Evolutionary conservation across 2,888 invertebrate species (phyloP).

Genomic region (Hyles lineata): DNA sequence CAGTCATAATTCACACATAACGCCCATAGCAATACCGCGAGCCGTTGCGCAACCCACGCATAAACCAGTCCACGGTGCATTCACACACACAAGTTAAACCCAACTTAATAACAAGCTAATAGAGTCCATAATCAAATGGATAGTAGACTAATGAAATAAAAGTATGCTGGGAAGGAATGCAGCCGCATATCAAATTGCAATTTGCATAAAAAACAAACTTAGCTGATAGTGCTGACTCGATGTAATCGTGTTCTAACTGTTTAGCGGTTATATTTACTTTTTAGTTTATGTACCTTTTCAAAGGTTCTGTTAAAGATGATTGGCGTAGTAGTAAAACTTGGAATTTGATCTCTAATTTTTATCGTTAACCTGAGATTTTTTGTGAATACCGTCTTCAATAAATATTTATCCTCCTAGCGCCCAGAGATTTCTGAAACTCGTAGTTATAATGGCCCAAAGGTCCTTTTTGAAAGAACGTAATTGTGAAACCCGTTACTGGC

Average conservation of each 20-base stretch:
- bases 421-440: too few species aligned
- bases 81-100: neutral
- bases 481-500: too few species aligned
- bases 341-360: too few species aligned
- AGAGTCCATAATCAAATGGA: neutral
- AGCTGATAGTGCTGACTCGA: neutral
- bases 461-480: too few species aligned
- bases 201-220: conserved; percentile 21
- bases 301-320: too few species aligned
- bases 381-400: too few species aligned
- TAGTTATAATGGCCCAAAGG: too few species aligned
- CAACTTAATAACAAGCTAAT: neutral
- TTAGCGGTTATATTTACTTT: neutral
- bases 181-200: conserved; percentile 24
- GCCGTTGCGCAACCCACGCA: conserved; percentile 17
- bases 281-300: too few species aligned
- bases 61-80: conserved; percentile 18
- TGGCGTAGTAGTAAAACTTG: too few species aligned
- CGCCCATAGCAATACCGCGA: conserved; percentile 8
- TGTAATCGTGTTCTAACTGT: conserved; percentile 8
- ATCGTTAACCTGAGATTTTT: too few species aligned
- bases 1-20: conserved; percentile 18
- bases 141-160: conserved; percentile 5
- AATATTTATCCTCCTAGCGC: too few species aligned
- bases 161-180: conserved; percentile 22